Conservation (phyloP, 2,888 invertebrate species). For the Erannis defoliaria region DNA sequence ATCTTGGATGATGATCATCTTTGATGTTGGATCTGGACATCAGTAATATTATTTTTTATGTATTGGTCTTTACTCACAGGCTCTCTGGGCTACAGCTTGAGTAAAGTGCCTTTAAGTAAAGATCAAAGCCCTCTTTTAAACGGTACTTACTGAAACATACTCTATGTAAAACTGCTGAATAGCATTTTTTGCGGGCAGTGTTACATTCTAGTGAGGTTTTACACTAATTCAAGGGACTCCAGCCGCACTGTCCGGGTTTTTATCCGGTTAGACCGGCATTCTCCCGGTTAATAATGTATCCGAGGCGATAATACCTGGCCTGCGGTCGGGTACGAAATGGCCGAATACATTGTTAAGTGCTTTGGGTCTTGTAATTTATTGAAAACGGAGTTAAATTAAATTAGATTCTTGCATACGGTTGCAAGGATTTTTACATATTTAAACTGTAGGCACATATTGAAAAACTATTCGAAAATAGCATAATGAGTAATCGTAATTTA, state of each 20-base stretch:
- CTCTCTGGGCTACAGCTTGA: too few species aligned
- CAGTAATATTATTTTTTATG: too few species aligned
- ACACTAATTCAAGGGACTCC: conserved; percentile 30
- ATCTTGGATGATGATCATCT: too few species aligned
- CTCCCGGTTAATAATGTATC: conserved; percentile 55
- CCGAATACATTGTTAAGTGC: conserved; percentile 37
- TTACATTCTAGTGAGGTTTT: conserved; percentile 8
- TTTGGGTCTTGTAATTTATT: conserved; percentile 33
- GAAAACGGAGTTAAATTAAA: conserved; percentile 27
- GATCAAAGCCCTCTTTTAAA: too few species aligned
- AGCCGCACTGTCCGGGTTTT: conserved; percentile 44
- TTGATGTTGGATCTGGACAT: too few species aligned
- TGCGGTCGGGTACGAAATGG: conserved; percentile 47
- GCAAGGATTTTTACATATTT: not conserved
- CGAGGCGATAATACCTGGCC: conserved; percentile 50
- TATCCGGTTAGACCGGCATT: conserved; percentile 48
- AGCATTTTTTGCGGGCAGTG: not conserved
- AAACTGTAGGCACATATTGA: not conserved
- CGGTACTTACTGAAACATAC: too few species aligned
- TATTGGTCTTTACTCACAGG: too few species aligned
- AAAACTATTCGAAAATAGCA: too few species aligned
- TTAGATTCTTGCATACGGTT: conserved; percentile 13
- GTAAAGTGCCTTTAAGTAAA: too few species aligned
- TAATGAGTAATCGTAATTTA: too few species aligned
- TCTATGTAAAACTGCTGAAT: too few species aligned